Percentiles rank a stretch among this genome's conserved stretches.
Evolutionary conservation across 2,888 invertebrate species (phyloP).

Genomic region (Linhomoeus sp.): DNA sequence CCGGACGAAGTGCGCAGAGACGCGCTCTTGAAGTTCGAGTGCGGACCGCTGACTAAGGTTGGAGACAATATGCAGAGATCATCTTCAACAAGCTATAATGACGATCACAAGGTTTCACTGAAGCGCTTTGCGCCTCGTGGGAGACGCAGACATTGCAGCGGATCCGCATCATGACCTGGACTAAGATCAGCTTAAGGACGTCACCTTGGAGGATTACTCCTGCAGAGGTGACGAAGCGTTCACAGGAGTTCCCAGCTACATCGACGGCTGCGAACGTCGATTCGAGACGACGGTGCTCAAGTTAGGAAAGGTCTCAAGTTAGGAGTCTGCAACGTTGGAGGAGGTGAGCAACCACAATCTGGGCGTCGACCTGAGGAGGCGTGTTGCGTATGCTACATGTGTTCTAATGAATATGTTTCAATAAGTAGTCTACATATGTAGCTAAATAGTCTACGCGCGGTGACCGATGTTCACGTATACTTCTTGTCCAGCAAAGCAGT

Average conservation of each 20-base stretch:
- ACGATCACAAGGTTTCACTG: too few species aligned
- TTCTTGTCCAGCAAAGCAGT: background rate
- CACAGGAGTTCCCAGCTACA: background rate
- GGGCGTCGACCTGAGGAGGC: background rate
- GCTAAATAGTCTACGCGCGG: too few species aligned
- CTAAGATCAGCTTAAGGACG: background rate
- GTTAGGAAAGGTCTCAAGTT: background rate
- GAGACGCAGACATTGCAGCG: background rate
- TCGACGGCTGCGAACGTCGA: background rate
- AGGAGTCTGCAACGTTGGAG: background rate
- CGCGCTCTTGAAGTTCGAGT: background rate
- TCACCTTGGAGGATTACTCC: background rate
- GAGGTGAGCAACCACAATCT: background rate
- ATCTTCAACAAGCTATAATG: too few species aligned
- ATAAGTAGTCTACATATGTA: too few species aligned
- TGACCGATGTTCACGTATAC: too few species aligned
- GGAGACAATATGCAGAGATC: too few species aligned
- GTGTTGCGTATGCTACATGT: too few species aligned
- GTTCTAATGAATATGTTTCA: too few species aligned
- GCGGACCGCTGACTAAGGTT: background rate
- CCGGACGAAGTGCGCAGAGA: background rate
- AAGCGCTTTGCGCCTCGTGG: too few species aligned
- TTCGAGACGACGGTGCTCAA: background rate
- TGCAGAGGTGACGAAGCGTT: background rate
- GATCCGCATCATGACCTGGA: background rate